phyloP scores from a whole-genome alignment of 2,797 vertebrate genomes.

The Eptatretus atami region DNA sequence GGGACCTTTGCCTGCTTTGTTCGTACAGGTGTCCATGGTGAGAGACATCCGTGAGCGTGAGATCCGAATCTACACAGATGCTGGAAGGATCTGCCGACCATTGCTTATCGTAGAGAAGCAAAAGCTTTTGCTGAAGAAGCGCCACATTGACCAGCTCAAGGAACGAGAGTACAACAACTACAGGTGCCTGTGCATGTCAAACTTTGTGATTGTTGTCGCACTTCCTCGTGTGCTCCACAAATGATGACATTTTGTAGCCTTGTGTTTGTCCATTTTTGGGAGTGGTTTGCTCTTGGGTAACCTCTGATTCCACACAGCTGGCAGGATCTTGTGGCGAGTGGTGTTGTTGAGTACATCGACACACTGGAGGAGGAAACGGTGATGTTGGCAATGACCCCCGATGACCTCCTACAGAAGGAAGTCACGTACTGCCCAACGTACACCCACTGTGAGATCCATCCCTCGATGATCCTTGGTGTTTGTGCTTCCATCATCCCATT shows the following conservation, averaged over 20 bases:
- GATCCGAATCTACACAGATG: conserved; percentile 87
- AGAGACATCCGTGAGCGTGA: conserved; percentile 78
- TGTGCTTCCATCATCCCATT: conserved; percentile 95
- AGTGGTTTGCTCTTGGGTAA: no score
- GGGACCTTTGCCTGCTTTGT: no score
- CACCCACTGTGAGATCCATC: conserved; percentile 89
- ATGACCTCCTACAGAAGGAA: conserved; percentile 86
- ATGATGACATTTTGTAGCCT: no score
- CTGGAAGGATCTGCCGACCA: conserved; percentile 68
- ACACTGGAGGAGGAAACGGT: conserved; percentile 89
- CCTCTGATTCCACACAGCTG: conserved; percentile 20
- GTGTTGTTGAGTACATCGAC: conserved; percentile 91
- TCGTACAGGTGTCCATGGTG: conserved; percentile 66
- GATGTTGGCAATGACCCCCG: conserved; percentile 95
- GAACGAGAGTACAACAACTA: conserved; percentile 96
- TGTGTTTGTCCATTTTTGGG: no score
- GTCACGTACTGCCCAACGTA: conserved; percentile 94
- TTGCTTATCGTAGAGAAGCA: conserved; percentile 90
- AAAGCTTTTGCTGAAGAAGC: conserved; percentile 63
- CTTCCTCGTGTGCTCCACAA: no score
- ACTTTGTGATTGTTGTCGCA: no score
- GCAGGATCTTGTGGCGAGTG: conserved; percentile 88
- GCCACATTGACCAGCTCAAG: conserved; percentile 87
- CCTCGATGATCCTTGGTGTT: conserved; percentile 91
- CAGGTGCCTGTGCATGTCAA: conserved; percentile 20